These are phyloP conservation scores for Ridgeia piscesae DNA, from an alignment of 1,140 invertebrate species.

Conservation along the genomic window DNA sequence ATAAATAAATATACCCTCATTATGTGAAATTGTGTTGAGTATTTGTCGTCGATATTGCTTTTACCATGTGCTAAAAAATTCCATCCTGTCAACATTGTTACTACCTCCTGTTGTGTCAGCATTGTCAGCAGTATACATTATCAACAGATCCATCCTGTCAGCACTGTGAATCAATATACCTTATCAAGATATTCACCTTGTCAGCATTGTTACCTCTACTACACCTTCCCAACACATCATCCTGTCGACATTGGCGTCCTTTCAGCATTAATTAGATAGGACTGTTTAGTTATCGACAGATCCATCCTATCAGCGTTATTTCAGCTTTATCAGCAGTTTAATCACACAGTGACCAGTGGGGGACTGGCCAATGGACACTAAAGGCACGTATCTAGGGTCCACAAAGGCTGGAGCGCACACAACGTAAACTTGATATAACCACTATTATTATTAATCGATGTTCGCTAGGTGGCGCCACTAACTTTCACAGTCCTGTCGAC, in stretches of 20 bases:
- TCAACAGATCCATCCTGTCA: not conserved
- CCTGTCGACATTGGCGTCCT: not conserved
- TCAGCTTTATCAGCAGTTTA: not conserved
- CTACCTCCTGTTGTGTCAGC: not conserved
- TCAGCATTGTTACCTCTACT: not conserved
- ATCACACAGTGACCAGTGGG: not conserved
- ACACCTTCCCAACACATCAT: not conserved
- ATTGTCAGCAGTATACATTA: not conserved
- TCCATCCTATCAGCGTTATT: not conserved
- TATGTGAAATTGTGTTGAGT: not conserved
- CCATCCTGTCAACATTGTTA: not conserved
- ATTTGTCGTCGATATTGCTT: not conserved
- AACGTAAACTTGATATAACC: no score
- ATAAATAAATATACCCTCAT: constrained; percentile 6
- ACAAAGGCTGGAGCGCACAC: no score
- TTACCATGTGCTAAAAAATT: not conserved
- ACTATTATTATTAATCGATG: not conserved
- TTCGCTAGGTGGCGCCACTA: not conserved
- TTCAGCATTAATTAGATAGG: not conserved
- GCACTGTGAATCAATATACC: not conserved
- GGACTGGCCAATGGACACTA: no score
- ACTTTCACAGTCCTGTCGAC: no score
- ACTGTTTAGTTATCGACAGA: not conserved
- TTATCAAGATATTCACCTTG: no score
- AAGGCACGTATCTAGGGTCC: not conserved